Evolutionary conservation across 2,888 invertebrate genomes (phyloP).

Genomic region (Oligia fasciuncula): DNA sequence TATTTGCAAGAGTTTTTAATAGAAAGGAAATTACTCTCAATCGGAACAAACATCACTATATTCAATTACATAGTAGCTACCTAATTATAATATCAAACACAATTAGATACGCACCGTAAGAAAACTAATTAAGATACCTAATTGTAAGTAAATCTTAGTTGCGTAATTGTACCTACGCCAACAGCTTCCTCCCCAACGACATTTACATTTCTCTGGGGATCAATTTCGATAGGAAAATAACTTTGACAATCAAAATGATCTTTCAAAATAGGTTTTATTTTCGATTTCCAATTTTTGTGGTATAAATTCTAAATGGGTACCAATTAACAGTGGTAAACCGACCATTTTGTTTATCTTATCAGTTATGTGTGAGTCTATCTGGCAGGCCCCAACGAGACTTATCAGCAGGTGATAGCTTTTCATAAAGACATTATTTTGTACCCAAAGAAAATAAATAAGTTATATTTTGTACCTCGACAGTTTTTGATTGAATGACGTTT

Average conservation of each 20-base stretch:
- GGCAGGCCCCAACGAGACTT: no score
- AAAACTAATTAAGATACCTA: constrained; percentile 48
- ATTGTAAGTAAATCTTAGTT: constrained; percentile 42
- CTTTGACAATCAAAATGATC: constrained; percentile 27
- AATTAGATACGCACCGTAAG: constrained; percentile 14
- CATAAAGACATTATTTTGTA: no score
- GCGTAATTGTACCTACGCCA: constrained; percentile 25
- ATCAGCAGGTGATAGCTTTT: no score
- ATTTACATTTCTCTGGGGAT: constrained; percentile 50
- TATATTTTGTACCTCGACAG: no score
- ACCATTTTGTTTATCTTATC: constrained; percentile 8
- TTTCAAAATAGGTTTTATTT: constrained; percentile 21
- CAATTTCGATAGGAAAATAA: constrained; percentile 49
- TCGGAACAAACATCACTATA: neutral
- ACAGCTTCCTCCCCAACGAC: constrained; percentile 33
- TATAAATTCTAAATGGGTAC: neutral
- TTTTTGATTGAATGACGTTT: no score
- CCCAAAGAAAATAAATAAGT: no score
- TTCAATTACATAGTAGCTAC: constrained; percentile 8
- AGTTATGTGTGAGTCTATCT: no score
- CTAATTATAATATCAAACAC: constrained; percentile 18
- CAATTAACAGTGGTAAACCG: constrained; percentile 15
- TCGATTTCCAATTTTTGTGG: constrained; percentile 9
- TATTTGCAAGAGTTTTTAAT: neutral
- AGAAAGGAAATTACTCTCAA: neutral